A percentile compares a stretch with the other conserved stretches of the same genome.
phyloP scores from a whole-genome alignment of 2,888 invertebrate species.

The Ormyrus labotus region DNA sequence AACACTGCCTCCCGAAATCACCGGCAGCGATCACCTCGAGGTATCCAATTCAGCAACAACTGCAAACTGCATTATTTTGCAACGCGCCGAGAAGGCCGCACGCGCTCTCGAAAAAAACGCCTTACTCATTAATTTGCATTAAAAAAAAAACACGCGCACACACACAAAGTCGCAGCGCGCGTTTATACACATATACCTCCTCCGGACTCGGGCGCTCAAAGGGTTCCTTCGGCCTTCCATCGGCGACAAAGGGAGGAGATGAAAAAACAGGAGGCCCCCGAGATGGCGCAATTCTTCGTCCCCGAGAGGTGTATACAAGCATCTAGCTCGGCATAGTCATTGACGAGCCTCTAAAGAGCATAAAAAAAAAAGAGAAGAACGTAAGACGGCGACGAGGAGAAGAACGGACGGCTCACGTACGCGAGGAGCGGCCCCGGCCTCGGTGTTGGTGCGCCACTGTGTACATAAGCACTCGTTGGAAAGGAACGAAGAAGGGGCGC shows the following conservation, averaged over 20 bases:
- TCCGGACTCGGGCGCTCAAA: background rate
- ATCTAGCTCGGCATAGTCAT: conserved; percentile 40
- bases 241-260: background rate
- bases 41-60: too few relatives aligned
- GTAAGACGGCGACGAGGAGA: conserved; percentile 47
- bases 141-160: too few relatives aligned
- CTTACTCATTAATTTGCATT: too few relatives aligned
- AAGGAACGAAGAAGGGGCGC: conserved; percentile 57
- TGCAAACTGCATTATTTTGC: too few relatives aligned
- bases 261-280: conserved; percentile 16
- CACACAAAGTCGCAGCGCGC: too few relatives aligned
- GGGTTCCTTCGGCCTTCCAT: background rate
- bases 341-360: conserved; percentile 50
- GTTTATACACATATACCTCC: too few relatives aligned
- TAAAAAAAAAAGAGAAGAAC: conserved; percentile 46
- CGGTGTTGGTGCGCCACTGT: conserved; percentile 55
- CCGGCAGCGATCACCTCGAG: too few relatives aligned
- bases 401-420: too few relatives aligned
- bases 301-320: conserved; percentile 5
- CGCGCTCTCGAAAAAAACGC: too few relatives aligned
- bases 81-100: too few relatives aligned
- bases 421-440: too few relatives aligned
- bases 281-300: conserved; percentile 32
- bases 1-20: too few relatives aligned
- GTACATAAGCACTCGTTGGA: conserved; percentile 54